These are phyloP conservation scores for Bhutanitis thaidina DNA, from an alignment of 2,888 invertebrate genomes.

Conservation along the genomic window DNA sequence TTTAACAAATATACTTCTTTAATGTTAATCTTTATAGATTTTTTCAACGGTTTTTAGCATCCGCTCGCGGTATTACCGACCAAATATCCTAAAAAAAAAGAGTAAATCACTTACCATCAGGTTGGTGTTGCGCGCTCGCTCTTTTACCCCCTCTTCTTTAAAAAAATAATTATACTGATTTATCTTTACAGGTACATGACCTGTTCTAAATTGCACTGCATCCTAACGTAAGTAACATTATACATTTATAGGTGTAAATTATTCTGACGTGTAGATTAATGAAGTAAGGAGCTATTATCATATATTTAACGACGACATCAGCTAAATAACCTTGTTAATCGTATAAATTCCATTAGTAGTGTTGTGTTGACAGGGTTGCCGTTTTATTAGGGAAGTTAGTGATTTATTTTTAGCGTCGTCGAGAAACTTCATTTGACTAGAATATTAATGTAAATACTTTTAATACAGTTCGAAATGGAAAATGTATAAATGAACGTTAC, in stretches of 20 bases:
- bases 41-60: too few relatives aligned
- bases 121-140: too few relatives aligned
- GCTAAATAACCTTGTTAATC: neutral
- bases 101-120: too few relatives aligned
- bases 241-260: neutral
- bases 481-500: neutral
- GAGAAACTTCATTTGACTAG: conserved; percentile 5
- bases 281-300: neutral
- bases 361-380: neutral
- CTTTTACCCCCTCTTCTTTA: too few relatives aligned
- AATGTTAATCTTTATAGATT: too few relatives aligned
- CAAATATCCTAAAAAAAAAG: too few relatives aligned
- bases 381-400: conserved; percentile 13
- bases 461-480: conserved; percentile 6
- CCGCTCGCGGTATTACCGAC: too few relatives aligned
- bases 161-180: neutral
- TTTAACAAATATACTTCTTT: too few relatives aligned
- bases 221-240: neutral
- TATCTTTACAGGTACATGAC: neutral
- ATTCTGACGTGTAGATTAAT: too few relatives aligned
- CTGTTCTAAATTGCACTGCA: neutral
- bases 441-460: conserved; percentile 6
- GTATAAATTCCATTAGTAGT: neutral
- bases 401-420: conserved; percentile 10
- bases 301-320: neutral